Conservation (phyloP, 2,888 invertebrate species). For the Darwinula stevensoni region DNA sequence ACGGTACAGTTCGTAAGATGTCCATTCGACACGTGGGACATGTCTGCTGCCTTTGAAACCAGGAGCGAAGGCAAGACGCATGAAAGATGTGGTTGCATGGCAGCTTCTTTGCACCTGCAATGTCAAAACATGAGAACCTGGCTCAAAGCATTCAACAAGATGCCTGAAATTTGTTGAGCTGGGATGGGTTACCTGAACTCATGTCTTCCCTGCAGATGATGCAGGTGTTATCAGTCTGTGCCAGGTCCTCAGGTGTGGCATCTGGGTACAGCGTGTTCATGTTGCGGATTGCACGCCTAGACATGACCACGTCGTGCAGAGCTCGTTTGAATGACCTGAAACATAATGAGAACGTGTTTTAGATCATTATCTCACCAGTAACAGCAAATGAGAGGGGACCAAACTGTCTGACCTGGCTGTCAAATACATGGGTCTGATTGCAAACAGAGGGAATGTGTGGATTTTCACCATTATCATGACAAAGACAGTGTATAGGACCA, state of each 20-base stretch:
- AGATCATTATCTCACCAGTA: neutral
- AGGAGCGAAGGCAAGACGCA: conserved; percentile 79
- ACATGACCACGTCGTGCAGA: conserved; percentile 82
- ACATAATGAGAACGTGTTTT: neutral
- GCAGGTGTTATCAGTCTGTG: conserved; percentile 83
- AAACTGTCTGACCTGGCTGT: conserved; percentile 55
- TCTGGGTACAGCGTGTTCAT: conserved; percentile 96
- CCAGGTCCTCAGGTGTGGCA: conserved; percentile 69
- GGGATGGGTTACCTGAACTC: conserved; percentile 22
- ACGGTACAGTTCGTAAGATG: conserved; percentile 24
- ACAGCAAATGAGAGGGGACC: neutral
- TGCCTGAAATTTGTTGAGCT: conserved; percentile 9
- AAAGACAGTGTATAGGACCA: conserved; percentile 61
- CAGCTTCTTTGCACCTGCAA: conserved; percentile 59
- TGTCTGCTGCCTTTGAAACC: conserved; percentile 99
- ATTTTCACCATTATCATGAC: conserved; percentile 86
- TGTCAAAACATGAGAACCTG: too few species aligned
- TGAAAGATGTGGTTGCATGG: conserved; percentile 99
- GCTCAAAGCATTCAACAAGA: neutral
- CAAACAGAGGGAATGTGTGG: conserved; percentile 89
- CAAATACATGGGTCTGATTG: conserved; percentile 95
- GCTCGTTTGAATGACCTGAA: conserved; percentile 82
- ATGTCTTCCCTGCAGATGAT: conserved; percentile 87
- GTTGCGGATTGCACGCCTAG: conserved; percentile 78
- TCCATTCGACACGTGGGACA: conserved; percentile 94